Percentiles rank a stretch among this genome's conserved stretches.
Conservation (phyloP, 2,888 invertebrate species). For the Melanotus villosus region DNA sequence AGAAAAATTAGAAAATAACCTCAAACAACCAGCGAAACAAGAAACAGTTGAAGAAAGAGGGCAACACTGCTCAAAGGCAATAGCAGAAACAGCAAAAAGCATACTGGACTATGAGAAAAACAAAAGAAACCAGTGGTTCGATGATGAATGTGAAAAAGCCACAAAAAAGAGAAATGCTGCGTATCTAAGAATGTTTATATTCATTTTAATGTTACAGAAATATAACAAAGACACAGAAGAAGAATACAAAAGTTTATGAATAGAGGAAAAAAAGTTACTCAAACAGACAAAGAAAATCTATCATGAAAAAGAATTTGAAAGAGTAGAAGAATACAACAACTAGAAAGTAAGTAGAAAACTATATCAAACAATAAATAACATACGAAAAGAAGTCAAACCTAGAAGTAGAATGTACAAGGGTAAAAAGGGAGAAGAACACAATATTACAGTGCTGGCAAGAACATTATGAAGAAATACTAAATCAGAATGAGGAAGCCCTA, state of each 20-base stretch:
- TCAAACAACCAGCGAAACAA: too few relatives aligned
- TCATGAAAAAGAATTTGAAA: too few relatives aligned
- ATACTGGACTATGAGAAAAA: background rate
- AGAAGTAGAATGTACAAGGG: background rate
- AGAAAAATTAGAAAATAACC: too few relatives aligned
- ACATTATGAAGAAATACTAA: slow-evolving; percentile 4
- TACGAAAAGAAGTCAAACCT: background rate
- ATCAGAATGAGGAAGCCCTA: background rate
- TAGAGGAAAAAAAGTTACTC: background rate
- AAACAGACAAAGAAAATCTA: too few relatives aligned
- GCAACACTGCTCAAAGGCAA: background rate
- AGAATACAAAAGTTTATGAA: background rate
- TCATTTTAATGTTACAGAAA: background rate
- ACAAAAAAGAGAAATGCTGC: background rate
- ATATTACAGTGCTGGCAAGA: slow-evolving; percentile 1
- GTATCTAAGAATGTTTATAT: too few relatives aligned
- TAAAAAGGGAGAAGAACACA: background rate
- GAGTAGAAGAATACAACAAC: background rate
- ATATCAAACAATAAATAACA: background rate
- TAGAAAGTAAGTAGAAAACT: background rate
- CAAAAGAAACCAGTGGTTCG: too few relatives aligned
- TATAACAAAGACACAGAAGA: background rate
- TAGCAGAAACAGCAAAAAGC: too few relatives aligned
- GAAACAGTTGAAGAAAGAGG: background rate
- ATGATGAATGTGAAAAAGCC: background rate